Conservation (phyloP, 2,113 vertebrate genomes). For the Pangasianodon gigas region DNA sequence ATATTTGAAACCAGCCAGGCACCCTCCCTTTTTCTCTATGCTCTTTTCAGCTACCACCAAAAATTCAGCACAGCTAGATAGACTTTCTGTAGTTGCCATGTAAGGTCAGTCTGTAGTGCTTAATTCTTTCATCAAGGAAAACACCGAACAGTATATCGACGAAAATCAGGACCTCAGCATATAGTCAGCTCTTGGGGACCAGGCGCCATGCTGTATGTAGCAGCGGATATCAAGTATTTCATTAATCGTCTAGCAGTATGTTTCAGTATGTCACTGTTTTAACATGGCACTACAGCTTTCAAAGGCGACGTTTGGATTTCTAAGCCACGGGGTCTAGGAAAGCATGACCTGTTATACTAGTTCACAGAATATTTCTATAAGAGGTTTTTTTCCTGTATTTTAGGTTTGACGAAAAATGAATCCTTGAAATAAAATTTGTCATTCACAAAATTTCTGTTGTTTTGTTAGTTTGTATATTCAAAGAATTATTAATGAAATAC, state of each 20-base stretch:
- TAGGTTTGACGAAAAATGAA: slow-evolving; percentile 70
- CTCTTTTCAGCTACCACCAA: slow-evolving; percentile 59
- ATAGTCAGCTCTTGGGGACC: slow-evolving; percentile 57
- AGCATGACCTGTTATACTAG: slow-evolving; percentile 63
- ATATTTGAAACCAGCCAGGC: slow-evolving; percentile 58
- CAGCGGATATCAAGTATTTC: slow-evolving; percentile 60
- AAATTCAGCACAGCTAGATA: slow-evolving; percentile 52
- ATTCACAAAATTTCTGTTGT: slow-evolving; percentile 60
- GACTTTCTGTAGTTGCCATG: slow-evolving; percentile 39
- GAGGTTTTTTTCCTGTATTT: slow-evolving; percentile 69
- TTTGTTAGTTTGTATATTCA: slow-evolving; percentile 6
- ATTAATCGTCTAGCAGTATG: slow-evolving; percentile 48
- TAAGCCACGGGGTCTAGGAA: slow-evolving; percentile 65
- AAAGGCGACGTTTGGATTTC: slow-evolving; percentile 57
- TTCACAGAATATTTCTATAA: slow-evolving; percentile 69
- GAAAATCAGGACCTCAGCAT: slow-evolving; percentile 68
- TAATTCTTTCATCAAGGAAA: slow-evolving; percentile 56
- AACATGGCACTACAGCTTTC: slow-evolving; percentile 64
- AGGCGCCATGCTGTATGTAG: slow-evolving; percentile 63
- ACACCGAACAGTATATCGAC: slow-evolving; percentile 61
- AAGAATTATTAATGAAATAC: background rate
- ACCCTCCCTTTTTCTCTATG: slow-evolving; percentile 36
- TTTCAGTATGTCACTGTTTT: slow-evolving; percentile 59
- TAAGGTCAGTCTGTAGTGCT: slow-evolving; percentile 43
- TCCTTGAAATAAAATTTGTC: slow-evolving; percentile 74